These are phyloP conservation scores for Hirudo medicinalis DNA, from an alignment of 1,140 invertebrate species.

Conservation along the genomic window DNA sequence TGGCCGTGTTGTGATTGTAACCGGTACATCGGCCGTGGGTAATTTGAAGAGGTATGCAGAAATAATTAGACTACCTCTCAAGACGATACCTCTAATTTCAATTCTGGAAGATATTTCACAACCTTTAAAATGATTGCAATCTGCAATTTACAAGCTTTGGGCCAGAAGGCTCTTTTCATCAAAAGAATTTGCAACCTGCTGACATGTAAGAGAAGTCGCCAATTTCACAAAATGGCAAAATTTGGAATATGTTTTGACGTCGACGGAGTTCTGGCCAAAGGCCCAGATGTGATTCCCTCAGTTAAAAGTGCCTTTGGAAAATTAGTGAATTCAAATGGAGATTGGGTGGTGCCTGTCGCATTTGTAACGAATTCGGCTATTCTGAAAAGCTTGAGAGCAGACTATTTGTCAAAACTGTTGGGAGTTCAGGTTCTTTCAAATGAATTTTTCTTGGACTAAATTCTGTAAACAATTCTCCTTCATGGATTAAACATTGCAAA, in stretches of 20 bases:
- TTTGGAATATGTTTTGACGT: conserved; percentile 61
- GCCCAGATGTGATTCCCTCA: conserved; percentile 51
- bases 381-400: conserved; percentile 49
- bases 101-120: too few species aligned
- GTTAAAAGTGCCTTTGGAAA: conserved; percentile 48
- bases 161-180: too few species aligned
- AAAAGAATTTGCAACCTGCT: too few species aligned
- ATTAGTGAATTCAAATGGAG: conserved; percentile 46
- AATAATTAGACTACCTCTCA: too few species aligned
- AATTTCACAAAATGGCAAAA: conserved; percentile 26
- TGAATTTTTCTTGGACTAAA: not conserved
- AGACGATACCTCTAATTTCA: too few species aligned
- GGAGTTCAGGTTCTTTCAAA: conserved; percentile 44
- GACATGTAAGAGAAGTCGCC: not conserved
- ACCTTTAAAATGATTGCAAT: too few species aligned
- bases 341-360: conserved; percentile 53
- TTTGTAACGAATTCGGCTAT: conserved; percentile 60
- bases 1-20: too few species aligned
- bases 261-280: conserved; percentile 57
- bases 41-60: too few species aligned
- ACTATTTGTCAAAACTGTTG: conserved; percentile 52
- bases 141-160: too few species aligned
- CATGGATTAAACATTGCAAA: not conserved
- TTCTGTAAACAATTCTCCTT: not conserved
- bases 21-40: too few species aligned